A percentile compares a stretch with the other conserved stretches of the same genome.
These are phyloP conservation scores for Pygocentrus nattereri DNA, from an alignment of 2,797 vertebrate genomes.

Conservation along the genomic window DNA sequence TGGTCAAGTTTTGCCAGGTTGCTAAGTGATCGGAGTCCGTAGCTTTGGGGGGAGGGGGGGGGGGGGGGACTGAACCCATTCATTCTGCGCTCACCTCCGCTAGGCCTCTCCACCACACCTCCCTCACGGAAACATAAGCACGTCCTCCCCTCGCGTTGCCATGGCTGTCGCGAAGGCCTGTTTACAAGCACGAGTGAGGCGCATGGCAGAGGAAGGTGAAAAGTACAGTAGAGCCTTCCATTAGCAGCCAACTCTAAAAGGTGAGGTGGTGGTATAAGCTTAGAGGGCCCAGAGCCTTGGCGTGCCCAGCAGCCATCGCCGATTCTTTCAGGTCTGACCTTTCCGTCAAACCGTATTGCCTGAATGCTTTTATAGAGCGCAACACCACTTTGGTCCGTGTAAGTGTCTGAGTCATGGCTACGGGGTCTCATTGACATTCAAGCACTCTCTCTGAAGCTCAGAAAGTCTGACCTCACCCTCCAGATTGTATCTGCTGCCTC, in stretches of 20 bases:
- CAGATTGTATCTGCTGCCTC: constrained; percentile 39
- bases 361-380: not conserved
- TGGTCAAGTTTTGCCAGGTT: constrained; percentile 52
- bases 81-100: constrained; percentile 38
- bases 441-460: not conserved
- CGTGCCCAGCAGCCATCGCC: not conserved
- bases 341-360: not conserved
- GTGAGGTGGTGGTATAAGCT: constrained; percentile 33
- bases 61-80: constrained; percentile 49
- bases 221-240: constrained; percentile 44
- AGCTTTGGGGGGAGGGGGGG: constrained; percentile 8
- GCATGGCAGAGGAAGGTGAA: constrained; percentile 47
- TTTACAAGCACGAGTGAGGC: constrained; percentile 53
- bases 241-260: constrained; percentile 33
- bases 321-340: not conserved
- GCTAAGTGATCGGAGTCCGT: constrained; percentile 46
- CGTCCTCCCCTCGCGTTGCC: constrained; percentile 47
- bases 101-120: constrained; percentile 48
- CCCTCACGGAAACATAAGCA: constrained; percentile 58
- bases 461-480: constrained; percentile 44
- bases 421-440: constrained; percentile 16
- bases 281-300: not conserved
- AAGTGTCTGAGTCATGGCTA: not conserved
- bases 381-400: no score
- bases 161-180: constrained; percentile 52